Base-by-base conservation (phyloP, 2,113 vertebrate species). In the Nesoenas mayeri region DNA sequence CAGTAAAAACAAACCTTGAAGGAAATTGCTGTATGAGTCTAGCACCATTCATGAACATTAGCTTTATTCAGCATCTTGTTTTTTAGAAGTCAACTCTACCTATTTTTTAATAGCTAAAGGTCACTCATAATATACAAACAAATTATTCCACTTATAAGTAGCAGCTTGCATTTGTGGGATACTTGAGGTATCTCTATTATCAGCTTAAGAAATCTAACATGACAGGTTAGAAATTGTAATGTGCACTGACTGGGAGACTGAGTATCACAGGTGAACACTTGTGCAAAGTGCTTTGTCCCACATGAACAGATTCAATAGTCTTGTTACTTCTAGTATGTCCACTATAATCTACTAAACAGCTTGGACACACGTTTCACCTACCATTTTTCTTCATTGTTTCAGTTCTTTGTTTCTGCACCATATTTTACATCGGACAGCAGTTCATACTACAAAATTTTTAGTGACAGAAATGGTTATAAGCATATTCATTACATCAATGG, bases 381-480 rank as follows among this genome's bases (percentile, higher is more conserved):
- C 67, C 77, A 38, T 94, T 95, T 97, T 88, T 97, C 22, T 96
- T 94, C 93, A 85, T 92, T 96, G 84, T 98, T 97, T 50, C 97
- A 99, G 99, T 99, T 99, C 91, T 97, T 98, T 91, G 98, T 99
- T 77, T 98, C 98, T 79, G 88, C 98, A 89, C 98, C 99, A 53
- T 98, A 98, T 98, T 99, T 99, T 97, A 98, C 98, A 87, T 98
- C 98, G 54, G 99, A 99, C 93, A 97, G 98, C 72, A 96, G 95
- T 91, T 99, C 98, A 77, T 99, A 99, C 98, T 99, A 99, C 98
- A 99, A 99, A 98, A 98, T 99, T 96, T 99, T 99, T 98, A 99
- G 99, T 65, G 98, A 99, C 97, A 97, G 97, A 85, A 94, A 97
- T 82, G 99, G 99, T 91, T 99, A 99, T 97, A 99, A 99, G 98